Evolutionary conservation across 2,888 invertebrate species (phyloP), one percentile per base, ranked within the genome.

Genomic region (Drosophila pseudotakahashii): DNA sequence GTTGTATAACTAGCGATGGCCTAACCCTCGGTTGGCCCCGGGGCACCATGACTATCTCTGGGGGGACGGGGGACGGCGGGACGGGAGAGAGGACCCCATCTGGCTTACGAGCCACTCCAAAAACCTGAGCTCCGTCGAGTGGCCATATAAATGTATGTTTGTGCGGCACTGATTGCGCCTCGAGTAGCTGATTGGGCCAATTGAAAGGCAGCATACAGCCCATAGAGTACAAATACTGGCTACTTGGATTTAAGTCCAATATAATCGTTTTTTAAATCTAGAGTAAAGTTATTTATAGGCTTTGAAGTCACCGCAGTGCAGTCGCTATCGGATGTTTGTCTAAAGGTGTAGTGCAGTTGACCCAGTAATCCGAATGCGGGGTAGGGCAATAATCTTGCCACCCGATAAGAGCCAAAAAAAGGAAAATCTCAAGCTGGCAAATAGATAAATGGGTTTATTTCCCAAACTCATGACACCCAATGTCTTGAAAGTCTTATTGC

Each of bases 231-330:
- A 68, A 64, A 68, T 54, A 59, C 50, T 52, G 44, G 13, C 69
- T 70, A 60, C 54, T 58, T 50, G 67, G 79, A 76, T 76, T 76
- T 81, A 79, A 84, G 81, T 79, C 81, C 84, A 75, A 72, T 73
- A 79, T 83, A 83, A 83, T 87, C 82, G 82, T 75, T 83, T 83
- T 76, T 84, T 83, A 83, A 83, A 83, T 83, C 82, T 81, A 84
- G 81, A 84, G 87, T 77, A 83, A 83, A 86, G 79, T 78, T 83
- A 86, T 81, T 83, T 83, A 32, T 44, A 10, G 41, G 41, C 84
- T 83, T 83, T 83, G 79, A 87, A 73, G 69, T 73, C 26, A 16
- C 87, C 82, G 82, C 54, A 34, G 34, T 53, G 55, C 57, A 53
- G n/a, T 32, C 32, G 42, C 52, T 52, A 48, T 50, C 68, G 26